Percentiles rank a stretch among this genome's conserved stretches.
Evolutionary conservation across 2,888 invertebrate genomes (phyloP).

Genomic region (Polydrusus pterygomalis): DNA sequence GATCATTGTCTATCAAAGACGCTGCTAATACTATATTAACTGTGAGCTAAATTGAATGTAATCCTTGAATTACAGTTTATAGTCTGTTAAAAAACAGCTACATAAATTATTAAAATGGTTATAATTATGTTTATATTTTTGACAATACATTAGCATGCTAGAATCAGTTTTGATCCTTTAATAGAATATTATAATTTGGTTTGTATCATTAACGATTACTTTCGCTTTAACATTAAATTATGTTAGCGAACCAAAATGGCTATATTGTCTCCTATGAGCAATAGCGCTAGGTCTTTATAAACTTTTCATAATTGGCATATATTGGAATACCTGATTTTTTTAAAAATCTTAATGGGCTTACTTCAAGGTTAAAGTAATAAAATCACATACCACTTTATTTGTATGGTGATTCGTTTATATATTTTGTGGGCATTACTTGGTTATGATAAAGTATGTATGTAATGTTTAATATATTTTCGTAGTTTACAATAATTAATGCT

Average conservation of each 20-base stretch:
- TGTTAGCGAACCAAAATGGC: conserved; percentile 51
- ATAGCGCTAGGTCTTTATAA: conserved; percentile 58
- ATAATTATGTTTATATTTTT: conserved; percentile 48
- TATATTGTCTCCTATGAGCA: conserved; percentile 65
- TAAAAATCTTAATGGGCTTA: conserved; percentile 45
- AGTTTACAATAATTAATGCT: conserved; percentile 27
- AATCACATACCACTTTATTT: conserved; percentile 11
- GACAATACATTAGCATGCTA: conserved; percentile 48
- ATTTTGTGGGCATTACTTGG: conserved; percentile 37
- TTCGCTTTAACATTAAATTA: conserved; percentile 24
- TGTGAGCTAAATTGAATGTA: conserved; percentile 64
- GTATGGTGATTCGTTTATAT: conserved; percentile 23
- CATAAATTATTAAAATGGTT: conserved; percentile 56
- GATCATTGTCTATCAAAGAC: conserved; percentile 60
- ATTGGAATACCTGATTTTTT: conserved; percentile 17
- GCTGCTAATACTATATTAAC: conserved; percentile 62
- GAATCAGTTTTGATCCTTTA: conserved; percentile 50
- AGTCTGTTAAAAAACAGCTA: conserved; percentile 61
- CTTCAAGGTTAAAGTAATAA: conserved; percentile 36
- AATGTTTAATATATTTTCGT: conserved; percentile 31
- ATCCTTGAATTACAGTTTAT: conserved; percentile 62
- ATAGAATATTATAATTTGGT: conserved; percentile 27
- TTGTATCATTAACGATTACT: conserved; percentile 13
- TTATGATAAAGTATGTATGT: conserved; percentile 29
- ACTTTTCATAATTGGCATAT: conserved; percentile 32